Base-by-base conservation (phyloP, 2,797 vertebrate species). In the Acrocephalus scirpaceus region DNA sequence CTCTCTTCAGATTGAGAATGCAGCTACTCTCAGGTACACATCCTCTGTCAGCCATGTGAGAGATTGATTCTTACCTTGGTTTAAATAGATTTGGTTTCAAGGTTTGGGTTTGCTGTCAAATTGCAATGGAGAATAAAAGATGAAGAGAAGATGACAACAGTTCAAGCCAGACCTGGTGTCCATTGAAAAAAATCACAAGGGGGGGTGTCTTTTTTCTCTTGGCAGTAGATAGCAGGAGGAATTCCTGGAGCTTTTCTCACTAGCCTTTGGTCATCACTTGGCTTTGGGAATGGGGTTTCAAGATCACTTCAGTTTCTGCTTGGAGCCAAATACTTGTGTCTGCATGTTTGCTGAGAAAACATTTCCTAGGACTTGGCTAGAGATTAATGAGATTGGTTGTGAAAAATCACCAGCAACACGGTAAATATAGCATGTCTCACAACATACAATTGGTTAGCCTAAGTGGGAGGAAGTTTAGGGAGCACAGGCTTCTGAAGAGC, bases 1-100 rank as follows among this genome's bases (percentile, higher is more conserved):
- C 80, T 96, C 57, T 42, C 86, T 94, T 93, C 50, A 71, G 83
- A 71, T 8, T 53, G 67, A 67, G 40, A 95, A 78, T 30, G 69
- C 74, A 90, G 32, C 54, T 77, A 13, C 76, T 90, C 17, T 84
- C 66, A 89, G 67, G 29, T 87, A 89, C 64, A 60, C 58, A 56
- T 88, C 38, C 83, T 88, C 70, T 76, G 51, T 88, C 90, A 92
- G 66, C 62, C 60, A 20, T 62, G 62, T 53, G 66, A 75, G 70
- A 88, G 62, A 66, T 42, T 85, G 58, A 47, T 79, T 86, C 71
- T 84, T 84, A 60, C 44, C 48, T 90, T 73, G 64, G 51, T 67
- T 85, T 62, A 60, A 64, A 57, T 74, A 69, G 42, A 76, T 84
- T 72, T 21, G 53, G 40, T 90, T 62, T 81, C 66, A 88, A 78